phyloP scores from a whole-genome alignment of 2,797 vertebrate genomes.

The Pitangus sulphuratus region DNA sequence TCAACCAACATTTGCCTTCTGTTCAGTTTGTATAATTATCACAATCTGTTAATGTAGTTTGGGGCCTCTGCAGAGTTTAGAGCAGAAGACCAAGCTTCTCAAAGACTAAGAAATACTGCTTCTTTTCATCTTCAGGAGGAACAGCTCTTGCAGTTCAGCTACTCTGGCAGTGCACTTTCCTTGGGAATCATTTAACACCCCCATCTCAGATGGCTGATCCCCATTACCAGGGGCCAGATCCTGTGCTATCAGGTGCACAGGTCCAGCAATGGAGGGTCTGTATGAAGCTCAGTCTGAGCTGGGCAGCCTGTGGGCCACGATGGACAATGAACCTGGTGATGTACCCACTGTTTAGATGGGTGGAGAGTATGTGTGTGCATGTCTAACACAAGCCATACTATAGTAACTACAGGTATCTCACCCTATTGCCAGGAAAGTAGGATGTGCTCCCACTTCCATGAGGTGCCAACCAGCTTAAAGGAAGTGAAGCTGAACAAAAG shows the following conservation, averaged over 20 bases:
- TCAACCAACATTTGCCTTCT: background rate
- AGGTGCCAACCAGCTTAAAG: background rate
- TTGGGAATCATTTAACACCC: background rate
- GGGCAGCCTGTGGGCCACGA: background rate
- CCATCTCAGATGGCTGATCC: background rate
- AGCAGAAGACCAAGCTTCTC: background rate
- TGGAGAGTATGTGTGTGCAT: background rate
- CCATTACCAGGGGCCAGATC: background rate
- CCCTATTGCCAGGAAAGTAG: background rate
- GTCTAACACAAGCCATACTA: rapidly evolving
- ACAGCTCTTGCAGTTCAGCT: background rate
- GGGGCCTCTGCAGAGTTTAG: background rate
- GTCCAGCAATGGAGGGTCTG: background rate
- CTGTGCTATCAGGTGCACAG: background rate
- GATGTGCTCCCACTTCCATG: background rate
- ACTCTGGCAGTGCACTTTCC: background rate
- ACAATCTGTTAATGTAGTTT: background rate
- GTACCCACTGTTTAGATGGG: rapidly evolving
- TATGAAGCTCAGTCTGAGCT: background rate
- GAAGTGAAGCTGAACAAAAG: background rate
- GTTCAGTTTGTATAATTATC: background rate
- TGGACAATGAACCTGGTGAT: background rate
- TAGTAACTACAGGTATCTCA: background rate
- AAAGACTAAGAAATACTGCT: background rate
- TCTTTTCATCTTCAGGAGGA: background rate